Evolutionary conservation across 2,113 vertebrate species (phyloP).

Genomic region (Smithornis capensis): DNA sequence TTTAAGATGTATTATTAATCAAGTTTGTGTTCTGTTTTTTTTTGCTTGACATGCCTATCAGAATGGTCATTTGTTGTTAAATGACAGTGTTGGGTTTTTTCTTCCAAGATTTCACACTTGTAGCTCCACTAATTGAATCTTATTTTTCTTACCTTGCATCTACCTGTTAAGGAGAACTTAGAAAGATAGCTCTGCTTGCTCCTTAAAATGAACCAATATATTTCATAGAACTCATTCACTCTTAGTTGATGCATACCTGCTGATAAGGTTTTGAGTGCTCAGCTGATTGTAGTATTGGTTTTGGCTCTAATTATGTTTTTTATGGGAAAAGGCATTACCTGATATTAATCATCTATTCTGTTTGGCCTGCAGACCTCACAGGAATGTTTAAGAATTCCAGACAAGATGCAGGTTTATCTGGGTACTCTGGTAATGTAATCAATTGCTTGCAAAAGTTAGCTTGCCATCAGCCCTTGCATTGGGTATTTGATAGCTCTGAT

Average conservation of each 20-base stretch:
- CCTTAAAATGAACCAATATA: background rate
- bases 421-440: background rate
- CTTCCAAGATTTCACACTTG: background rate
- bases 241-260: background rate
- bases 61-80: background rate
- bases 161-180: background rate
- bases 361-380: background rate
- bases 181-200: background rate
- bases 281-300: background rate
- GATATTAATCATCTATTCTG: background rate
- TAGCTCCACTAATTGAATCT: no score
- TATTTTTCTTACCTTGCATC: background rate
- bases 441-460: background rate
- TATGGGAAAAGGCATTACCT: accelerated
- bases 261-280: background rate
- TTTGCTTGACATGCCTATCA: background rate
- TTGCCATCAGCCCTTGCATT: background rate
- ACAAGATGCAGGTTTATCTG: background rate
- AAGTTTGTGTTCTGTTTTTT: background rate
- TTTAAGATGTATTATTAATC: background rate
- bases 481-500: accelerated
- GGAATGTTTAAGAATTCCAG: background rate
- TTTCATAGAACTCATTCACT: background rate
- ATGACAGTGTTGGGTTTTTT: background rate
- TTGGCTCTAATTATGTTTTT: background rate